Conservation (phyloP, 2,888 invertebrate genomes). For the Lysandra bellargus region DNA sequence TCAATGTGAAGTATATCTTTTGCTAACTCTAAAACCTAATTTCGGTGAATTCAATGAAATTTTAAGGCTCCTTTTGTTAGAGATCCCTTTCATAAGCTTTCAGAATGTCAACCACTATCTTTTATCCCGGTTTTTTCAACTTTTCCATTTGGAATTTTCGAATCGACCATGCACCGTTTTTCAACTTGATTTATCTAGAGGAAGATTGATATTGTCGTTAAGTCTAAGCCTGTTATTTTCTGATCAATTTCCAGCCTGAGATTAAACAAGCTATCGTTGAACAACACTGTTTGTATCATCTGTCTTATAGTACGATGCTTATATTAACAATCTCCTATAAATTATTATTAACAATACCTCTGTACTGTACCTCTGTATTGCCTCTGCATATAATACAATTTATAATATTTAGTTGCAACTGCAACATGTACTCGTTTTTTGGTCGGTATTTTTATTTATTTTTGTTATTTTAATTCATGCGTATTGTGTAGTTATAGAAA, state of each 20-base stretch:
- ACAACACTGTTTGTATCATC: neutral
- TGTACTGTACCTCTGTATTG: no score
- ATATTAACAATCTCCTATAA: no score
- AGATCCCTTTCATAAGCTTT: neutral
- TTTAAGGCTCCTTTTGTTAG: neutral
- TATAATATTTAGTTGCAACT: no score
- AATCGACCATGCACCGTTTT: neutral
- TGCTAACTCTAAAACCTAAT: neutral
- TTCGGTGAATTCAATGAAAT: neutral
- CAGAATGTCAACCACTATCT: conserved; percentile 7
- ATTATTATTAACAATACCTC: no score
- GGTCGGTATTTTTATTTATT: no score
- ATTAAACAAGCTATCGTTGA: neutral
- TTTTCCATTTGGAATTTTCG: conserved; percentile 1
- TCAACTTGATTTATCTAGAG: neutral
- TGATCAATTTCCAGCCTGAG: neutral
- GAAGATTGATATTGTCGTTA: conserved; percentile 4
- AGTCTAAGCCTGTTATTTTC: neutral
- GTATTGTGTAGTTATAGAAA: no score
- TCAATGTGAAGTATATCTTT: neutral
- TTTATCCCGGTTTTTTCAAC: neutral
- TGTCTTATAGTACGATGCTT: no score
- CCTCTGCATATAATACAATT: no score
- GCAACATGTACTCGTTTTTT: no score
- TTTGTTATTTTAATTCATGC: no score